Conservation (phyloP, 1,140 invertebrate species). For the Drosophila nasuta region DNA sequence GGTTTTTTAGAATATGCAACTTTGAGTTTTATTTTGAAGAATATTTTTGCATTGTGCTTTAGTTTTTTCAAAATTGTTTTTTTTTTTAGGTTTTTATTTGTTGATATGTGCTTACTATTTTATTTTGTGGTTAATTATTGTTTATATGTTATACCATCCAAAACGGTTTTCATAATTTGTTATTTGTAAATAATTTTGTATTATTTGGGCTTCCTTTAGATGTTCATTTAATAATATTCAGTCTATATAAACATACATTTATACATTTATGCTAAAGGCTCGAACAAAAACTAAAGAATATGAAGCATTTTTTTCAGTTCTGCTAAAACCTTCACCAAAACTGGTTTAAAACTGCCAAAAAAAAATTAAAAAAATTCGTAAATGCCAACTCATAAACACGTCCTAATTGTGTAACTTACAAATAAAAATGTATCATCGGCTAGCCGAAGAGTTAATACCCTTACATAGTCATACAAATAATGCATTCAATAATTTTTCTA, state of each 20-base stretch:
- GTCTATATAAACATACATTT: slow-evolving; percentile 83
- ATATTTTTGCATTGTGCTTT: slow-evolving; percentile 29
- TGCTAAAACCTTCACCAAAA: slow-evolving; percentile 61
- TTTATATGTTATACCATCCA: slow-evolving; percentile 53
- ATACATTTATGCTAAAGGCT: slow-evolving; percentile 73
- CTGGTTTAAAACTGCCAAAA: slow-evolving; percentile 44
- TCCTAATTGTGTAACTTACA: slow-evolving; percentile 21
- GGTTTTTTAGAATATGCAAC: slow-evolving; percentile 54
- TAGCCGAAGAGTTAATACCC: slow-evolving; percentile 19
- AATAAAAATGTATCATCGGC: slow-evolving; percentile 7
- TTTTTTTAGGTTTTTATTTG: slow-evolving; percentile 33
- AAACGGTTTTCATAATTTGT: slow-evolving; percentile 32
- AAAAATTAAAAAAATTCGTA: slow-evolving; percentile 43
- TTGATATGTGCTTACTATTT: slow-evolving; percentile 77
- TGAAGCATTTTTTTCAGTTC: slow-evolving; percentile 66
- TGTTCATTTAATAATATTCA: slow-evolving; percentile 80
- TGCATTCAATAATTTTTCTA: neutral
- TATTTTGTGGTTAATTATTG: slow-evolving; percentile 58
- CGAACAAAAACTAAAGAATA: slow-evolving; percentile 52
- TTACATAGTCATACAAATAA: slow-evolving; percentile 4
- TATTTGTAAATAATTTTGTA: slow-evolving; percentile 33
- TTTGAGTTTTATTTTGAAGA: slow-evolving; percentile 50
- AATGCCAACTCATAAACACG: slow-evolving; percentile 20
- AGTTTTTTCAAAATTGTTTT: slow-evolving; percentile 11
- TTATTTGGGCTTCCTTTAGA: slow-evolving; percentile 36